These are phyloP conservation scores for Battus philenor DNA, from an alignment of 1,140 invertebrate species.

Conservation along the genomic window DNA sequence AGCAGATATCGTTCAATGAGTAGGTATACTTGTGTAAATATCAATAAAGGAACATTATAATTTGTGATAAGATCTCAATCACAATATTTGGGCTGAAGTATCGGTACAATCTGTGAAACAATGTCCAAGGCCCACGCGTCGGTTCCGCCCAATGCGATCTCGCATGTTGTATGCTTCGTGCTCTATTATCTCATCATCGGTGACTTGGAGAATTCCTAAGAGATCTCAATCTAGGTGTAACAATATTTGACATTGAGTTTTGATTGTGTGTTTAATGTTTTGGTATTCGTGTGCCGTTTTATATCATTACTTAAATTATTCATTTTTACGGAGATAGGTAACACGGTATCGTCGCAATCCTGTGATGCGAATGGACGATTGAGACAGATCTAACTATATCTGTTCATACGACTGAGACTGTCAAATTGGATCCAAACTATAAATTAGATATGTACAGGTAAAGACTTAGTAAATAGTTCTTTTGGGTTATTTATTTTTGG, in stretches of 20 bases:
- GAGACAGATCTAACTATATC: no score
- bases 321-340: no score
- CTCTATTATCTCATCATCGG: slow-evolving; percentile 41
- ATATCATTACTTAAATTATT: no score
- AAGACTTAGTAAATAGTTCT: no score
- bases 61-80: slow-evolving; percentile 55
- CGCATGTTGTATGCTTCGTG: slow-evolving; percentile 48
- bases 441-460: no score
- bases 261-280: not conserved
- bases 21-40: slow-evolving; percentile 57
- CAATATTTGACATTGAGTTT: slow-evolving; percentile 23
- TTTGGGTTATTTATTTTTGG: no score
- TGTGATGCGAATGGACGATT: no score
- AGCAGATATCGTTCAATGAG: slow-evolving; percentile 24
- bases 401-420: no score
- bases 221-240: slow-evolving; percentile 44
- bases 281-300: no score
- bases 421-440: no score
- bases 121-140: slow-evolving; percentile 58
- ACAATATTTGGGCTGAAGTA: slow-evolving; percentile 53
- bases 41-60: slow-evolving; percentile 66
- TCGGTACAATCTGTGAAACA: slow-evolving; percentile 43
- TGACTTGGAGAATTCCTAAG: slow-evolving; percentile 41
- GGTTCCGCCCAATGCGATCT: slow-evolving; percentile 45
- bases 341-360: no score